These are phyloP conservation scores for Polypterus senegalus DNA, from an alignment of 2,113 vertebrate genomes.

Conservation along the genomic window DNA sequence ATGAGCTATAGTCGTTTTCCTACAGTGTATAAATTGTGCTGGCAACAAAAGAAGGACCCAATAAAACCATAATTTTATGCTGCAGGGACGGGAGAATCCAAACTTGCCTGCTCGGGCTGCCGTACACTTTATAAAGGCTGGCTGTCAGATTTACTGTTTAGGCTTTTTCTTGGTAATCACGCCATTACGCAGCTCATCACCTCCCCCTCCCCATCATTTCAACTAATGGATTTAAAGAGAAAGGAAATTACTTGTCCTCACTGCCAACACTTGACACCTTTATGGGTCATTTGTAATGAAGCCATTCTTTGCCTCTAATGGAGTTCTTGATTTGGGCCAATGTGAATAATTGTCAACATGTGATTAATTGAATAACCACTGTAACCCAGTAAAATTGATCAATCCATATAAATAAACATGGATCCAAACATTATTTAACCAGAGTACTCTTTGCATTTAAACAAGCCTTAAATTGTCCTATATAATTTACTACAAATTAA, in stretches of 20 bases:
- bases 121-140: constrained; percentile 10
- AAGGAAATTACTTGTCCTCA: constrained; percentile 61
- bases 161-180: constrained; percentile 49
- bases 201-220: constrained; percentile 42
- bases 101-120: background rate
- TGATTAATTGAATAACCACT: constrained; percentile 75
- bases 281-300: constrained; percentile 72
- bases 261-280: constrained; percentile 61
- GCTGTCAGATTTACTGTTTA: constrained; percentile 43
- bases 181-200: constrained; percentile 40
- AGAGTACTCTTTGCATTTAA: constrained; percentile 65
- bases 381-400: constrained; percentile 57
- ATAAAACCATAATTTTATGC: background rate
- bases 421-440: constrained; percentile 64
- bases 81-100: constrained; percentile 1
- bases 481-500: constrained; percentile 60
- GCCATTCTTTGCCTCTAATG: constrained; percentile 63
- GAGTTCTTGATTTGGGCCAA: constrained; percentile 62
- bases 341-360: constrained; percentile 66
- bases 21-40: background rate
- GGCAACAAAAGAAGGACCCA: background rate
- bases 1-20: background rate
- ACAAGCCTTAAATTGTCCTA: constrained; percentile 55
- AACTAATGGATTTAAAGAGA: constrained; percentile 54
- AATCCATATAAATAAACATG: constrained; percentile 53